A percentile compares a stretch with the other conserved stretches of the same genome.
Conservation (phyloP, 2,888 invertebrate species). For the Heliconius ismenius region DNA sequence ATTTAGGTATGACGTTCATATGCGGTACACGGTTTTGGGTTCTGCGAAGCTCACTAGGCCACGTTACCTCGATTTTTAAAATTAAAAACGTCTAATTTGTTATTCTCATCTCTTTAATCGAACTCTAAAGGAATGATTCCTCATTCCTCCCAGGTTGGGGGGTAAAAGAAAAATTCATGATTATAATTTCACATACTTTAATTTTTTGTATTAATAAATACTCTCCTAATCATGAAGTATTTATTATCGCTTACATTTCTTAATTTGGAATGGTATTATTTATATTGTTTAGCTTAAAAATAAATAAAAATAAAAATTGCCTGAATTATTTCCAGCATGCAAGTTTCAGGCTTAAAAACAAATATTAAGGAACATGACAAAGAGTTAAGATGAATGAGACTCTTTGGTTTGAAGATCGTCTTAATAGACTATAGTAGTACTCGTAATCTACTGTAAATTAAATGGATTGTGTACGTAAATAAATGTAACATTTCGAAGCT, state of each 20-base stretch:
- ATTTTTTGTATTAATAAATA: conserved; percentile 71
- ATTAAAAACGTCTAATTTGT: no score
- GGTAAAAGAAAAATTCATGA: conserved; percentile 22
- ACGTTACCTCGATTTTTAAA: no score
- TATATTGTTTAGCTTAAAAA: conserved; percentile 76
- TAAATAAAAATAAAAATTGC: conserved; percentile 70
- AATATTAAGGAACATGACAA: conserved; percentile 67
- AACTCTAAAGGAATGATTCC: neutral
- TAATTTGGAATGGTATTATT: conserved; percentile 81
- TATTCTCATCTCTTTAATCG: no score
- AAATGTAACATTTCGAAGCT: conserved; percentile 50
- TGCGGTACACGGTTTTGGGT: no score
- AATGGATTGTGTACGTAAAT: conserved; percentile 37
- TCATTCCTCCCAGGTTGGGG: conserved; percentile 25
- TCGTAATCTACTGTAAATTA: conserved; percentile 41
- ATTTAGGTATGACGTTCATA: no score
- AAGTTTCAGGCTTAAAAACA: conserved; percentile 51
- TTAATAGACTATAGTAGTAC: conserved; percentile 52
- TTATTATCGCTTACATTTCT: conserved; percentile 76
- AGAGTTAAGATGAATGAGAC: conserved; percentile 72
- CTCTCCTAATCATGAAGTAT: conserved; percentile 73
- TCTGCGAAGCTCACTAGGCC: no score
- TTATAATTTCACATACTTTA: conserved; percentile 69
- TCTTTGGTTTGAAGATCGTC: conserved; percentile 72
- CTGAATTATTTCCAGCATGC: conserved; percentile 61